Percentiles rank a stretch among this genome's conserved stretches.
phyloP scores from a whole-genome alignment of 2,797 vertebrate genomes.

The Acrossocheilus fasciatus region DNA sequence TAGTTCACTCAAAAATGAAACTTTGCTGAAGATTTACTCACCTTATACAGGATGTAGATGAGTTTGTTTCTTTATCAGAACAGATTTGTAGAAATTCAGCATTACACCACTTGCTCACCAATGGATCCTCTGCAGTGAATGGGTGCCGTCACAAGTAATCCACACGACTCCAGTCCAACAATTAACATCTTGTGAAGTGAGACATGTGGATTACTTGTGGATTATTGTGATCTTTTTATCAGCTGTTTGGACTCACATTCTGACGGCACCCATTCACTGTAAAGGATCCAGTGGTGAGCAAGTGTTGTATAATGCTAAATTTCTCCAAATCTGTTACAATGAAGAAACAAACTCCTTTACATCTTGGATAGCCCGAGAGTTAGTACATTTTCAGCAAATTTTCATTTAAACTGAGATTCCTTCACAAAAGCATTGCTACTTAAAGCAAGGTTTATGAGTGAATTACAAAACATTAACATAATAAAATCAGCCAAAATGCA shows the following conservation, averaged over 20 bases:
- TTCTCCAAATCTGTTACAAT: background rate
- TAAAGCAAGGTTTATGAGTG: background rate
- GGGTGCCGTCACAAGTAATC: background rate
- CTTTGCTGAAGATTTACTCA: background rate
- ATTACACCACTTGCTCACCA: background rate
- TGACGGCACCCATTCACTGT: background rate
- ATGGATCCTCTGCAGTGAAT: background rate
- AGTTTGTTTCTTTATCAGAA: background rate
- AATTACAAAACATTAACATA: background rate
- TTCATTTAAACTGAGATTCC: background rate
- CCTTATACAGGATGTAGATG: background rate
- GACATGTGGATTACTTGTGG: background rate
- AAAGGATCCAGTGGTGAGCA: background rate
- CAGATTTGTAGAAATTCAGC: background rate
- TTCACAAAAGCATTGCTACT: background rate
- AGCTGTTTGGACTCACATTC: background rate
- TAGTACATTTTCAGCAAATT: background rate
- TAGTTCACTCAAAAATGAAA: background rate
- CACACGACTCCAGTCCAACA: background rate
- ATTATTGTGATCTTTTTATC: background rate
- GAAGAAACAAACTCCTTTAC: background rate
- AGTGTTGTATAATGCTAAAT: too few relatives aligned
- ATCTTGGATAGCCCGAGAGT: background rate
- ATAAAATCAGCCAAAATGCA: background rate
- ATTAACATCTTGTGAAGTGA: background rate